Conservation (phyloP, 1,140 invertebrate genomes). For the Drosophila lacteicornis region DNA sequence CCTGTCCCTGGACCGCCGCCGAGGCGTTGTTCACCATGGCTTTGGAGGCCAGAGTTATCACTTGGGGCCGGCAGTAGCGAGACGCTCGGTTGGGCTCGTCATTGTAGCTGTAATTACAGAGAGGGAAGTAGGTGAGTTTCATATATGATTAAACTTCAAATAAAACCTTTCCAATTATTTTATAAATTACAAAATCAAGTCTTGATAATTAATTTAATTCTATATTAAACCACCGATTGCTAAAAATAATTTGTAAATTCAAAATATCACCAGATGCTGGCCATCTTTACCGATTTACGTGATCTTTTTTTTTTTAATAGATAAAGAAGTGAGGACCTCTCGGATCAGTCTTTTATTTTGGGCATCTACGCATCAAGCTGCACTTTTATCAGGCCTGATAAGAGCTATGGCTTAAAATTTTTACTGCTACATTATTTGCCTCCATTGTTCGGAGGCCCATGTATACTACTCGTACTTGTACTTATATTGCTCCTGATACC, state of each 20-base stretch:
- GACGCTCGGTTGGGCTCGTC: conserved; percentile 77
- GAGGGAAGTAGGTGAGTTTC: neutral
- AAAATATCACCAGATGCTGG: conserved; percentile 8
- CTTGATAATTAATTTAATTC: neutral
- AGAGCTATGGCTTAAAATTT: conserved; percentile 15
- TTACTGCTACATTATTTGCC: conserved; percentile 29
- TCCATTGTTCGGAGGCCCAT: conserved; percentile 36
- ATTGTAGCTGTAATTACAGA: conserved; percentile 72
- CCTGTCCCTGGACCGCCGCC: conserved; percentile 52
- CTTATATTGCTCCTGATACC: conserved; percentile 26
- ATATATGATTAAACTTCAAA: neutral
- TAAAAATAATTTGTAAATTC: neutral
- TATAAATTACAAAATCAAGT: neutral
- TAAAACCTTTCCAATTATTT: too few relatives aligned
- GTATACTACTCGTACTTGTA: conserved; percentile 15
- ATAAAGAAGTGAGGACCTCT: neutral
- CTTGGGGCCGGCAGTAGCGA: conserved; percentile 81
- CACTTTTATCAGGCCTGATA: conserved; percentile 48
- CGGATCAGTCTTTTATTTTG: conserved; percentile 27
- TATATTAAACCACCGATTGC: neutral
- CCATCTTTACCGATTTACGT: conserved; percentile 1
- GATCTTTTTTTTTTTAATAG: neutral
- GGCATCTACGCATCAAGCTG: conserved; percentile 38
- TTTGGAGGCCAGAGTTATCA: conserved; percentile 81
- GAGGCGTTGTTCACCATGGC: conserved; percentile 83